Evolutionary conservation across 2,888 invertebrate genomes (phyloP).

Genomic region (Lochmaea crataegi): DNA sequence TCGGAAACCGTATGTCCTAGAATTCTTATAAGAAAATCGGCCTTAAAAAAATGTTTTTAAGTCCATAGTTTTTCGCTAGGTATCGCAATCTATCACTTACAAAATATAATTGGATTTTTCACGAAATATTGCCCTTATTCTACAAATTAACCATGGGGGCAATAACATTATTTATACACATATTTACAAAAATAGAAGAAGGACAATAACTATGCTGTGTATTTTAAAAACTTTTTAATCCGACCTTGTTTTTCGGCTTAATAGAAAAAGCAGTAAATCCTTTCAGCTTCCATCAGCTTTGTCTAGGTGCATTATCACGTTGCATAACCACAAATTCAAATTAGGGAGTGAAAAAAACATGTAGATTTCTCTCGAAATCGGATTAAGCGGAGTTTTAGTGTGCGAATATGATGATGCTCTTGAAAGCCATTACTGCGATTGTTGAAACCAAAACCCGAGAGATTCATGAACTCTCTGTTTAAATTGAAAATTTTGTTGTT

Average conservation of each 20-base stretch:
- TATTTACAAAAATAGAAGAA: too few relatives aligned
- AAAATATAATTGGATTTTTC: too few relatives aligned
- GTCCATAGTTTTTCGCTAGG: too few relatives aligned
- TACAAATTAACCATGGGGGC: too few relatives aligned
- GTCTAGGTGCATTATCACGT: conserved; percentile 23
- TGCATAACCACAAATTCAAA: conserved; percentile 23
- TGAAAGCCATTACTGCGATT: conserved; percentile 17
- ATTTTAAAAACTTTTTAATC: neutral
- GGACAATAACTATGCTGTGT: too few relatives aligned
- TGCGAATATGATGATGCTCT: conserved; percentile 25
- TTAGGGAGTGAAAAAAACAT: conserved; percentile 13
- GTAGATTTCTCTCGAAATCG: conserved; percentile 6
- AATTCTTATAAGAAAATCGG: too few relatives aligned
- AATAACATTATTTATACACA: too few relatives aligned
- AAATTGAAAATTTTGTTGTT: conserved; percentile 12
- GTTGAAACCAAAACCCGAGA: conserved; percentile 16
- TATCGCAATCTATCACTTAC: too few relatives aligned
- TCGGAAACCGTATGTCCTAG: too few relatives aligned
- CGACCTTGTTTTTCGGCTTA: conserved; percentile 1
- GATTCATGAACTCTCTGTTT: conserved; percentile 15
- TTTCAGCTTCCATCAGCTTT: conserved; percentile 11
- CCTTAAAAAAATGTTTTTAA: too few relatives aligned
- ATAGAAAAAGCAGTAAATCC: conserved; percentile 19
- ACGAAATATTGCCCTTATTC: too few relatives aligned
- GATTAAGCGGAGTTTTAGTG: conserved; percentile 13